phyloP scores from a whole-genome alignment of 2,888 invertebrate genomes.

The Heliconius aoede region DNA sequence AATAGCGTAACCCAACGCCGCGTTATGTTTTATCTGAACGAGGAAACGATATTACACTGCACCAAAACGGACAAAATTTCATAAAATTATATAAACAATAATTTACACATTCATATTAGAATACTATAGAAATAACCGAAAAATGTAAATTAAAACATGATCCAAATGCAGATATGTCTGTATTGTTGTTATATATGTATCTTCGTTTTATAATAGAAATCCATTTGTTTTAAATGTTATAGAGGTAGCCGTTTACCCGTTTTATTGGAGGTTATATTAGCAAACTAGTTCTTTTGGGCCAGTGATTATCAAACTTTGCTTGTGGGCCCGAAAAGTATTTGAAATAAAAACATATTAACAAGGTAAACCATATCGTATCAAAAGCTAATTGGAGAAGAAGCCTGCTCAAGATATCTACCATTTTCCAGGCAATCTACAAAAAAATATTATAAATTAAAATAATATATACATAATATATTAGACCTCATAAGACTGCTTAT shows the following conservation, averaged over 20 bases:
- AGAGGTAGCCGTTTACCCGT: conserved; percentile 26
- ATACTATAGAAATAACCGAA: not conserved
- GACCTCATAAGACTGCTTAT: too few species aligned
- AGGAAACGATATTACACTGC: not conserved
- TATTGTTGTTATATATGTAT: conserved; percentile 10
- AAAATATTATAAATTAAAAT: too few species aligned
- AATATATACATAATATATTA: too few species aligned
- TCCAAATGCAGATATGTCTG: not conserved
- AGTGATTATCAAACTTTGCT: conserved; percentile 9
- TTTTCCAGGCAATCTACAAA: too few species aligned
- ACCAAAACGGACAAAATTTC: not conserved
- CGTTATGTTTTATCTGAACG: not conserved
- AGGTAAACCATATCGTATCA: too few species aligned
- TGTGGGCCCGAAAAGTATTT: not conserved
- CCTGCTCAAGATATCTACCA: too few species aligned
- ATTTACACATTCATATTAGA: not conserved
- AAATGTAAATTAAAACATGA: conserved; percentile 17
- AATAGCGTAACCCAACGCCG: too few species aligned
- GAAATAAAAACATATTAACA: not conserved
- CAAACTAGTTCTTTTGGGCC: conserved; percentile 43
- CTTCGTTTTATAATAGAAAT: conserved; percentile 11
- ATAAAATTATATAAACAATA: not conserved
- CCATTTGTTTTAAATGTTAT: conserved; percentile 31
- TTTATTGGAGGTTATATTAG: conserved; percentile 34
- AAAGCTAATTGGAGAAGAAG: too few species aligned